These are phyloP conservation scores for Mystacides longicornis DNA, from an alignment of 2,888 invertebrate genomes.

Conservation along the genomic window DNA sequence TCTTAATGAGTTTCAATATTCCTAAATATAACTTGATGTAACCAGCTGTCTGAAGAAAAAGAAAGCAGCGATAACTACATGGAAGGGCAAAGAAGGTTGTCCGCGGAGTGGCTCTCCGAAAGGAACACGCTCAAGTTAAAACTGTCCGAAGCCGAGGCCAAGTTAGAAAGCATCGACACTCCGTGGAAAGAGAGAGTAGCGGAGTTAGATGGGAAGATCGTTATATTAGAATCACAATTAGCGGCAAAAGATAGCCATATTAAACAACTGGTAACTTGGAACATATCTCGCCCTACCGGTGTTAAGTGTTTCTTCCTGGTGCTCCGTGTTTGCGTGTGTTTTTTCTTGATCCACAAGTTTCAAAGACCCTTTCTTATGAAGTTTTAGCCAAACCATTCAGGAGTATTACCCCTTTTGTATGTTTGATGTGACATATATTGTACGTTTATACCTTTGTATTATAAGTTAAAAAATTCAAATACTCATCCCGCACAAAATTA, in stretches of 20 bases:
- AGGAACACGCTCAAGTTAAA: conserved; percentile 44
- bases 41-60: conserved; percentile 45
- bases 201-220: conserved; percentile 53
- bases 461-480: too few species aligned
- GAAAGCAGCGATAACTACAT: conserved; percentile 39
- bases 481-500: too few species aligned
- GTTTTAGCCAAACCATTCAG: too few species aligned
- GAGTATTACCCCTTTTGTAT: too few species aligned
- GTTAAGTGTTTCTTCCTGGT: too few species aligned
- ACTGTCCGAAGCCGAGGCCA: conserved; percentile 43
- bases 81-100: conserved; percentile 39
- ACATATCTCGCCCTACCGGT: too few species aligned
- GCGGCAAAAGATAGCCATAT: conserved; percentile 53
- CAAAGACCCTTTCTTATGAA: too few species aligned
- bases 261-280: conserved; percentile 50
- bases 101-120: conserved; percentile 42
- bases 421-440: too few species aligned
- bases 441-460: too few species aligned
- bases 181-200: conserved; percentile 49
- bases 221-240: conserved; percentile 51
- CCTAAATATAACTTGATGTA: background rate
- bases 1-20: background rate
- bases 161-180: conserved; percentile 42
- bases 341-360: too few species aligned
- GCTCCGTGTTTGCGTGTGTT: too few species aligned